phyloP scores from a whole-genome alignment of 2,113 vertebrate genomes.

The Corvus hawaiiensis region DNA sequence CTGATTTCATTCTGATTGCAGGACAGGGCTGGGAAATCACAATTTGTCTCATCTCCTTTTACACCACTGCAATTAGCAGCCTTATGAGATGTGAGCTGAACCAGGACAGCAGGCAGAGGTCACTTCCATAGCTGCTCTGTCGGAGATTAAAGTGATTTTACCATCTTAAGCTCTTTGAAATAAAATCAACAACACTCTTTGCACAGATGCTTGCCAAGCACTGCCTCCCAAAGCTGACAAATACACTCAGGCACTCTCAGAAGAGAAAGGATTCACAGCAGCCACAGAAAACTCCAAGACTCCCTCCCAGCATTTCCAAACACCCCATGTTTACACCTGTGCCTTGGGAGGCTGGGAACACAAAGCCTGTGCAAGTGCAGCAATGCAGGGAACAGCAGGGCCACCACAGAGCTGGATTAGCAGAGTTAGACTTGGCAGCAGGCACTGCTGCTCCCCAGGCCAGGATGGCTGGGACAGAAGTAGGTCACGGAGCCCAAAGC shows the following conservation, averaged over 20 bases:
- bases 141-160: conserved; percentile 15
- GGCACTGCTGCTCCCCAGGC: neutral
- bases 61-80: neutral
- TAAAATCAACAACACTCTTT: conserved; percentile 21
- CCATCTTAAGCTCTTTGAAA: conserved; percentile 1
- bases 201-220: neutral
- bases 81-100: neutral
- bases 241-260: neutral
- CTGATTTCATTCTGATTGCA: neutral
- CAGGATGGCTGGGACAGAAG: neutral
- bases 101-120: neutral
- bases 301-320: neutral
- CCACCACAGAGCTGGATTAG: neutral
- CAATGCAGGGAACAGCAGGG: neutral
- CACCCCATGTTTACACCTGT: neutral
- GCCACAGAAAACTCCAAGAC: neutral
- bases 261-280: neutral
- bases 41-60: neutral
- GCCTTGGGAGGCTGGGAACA: neutral
- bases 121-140: neutral
- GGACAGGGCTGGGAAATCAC: neutral
- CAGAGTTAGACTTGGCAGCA: neutral
- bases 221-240: neutral
- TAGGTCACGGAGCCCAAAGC: neutral
- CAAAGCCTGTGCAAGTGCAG: neutral